Evolutionary conservation across 1,140 invertebrate genomes (phyloP), one percentile per base, ranked within the genome.

Genomic region (Zaprionus ornatus): DNA sequence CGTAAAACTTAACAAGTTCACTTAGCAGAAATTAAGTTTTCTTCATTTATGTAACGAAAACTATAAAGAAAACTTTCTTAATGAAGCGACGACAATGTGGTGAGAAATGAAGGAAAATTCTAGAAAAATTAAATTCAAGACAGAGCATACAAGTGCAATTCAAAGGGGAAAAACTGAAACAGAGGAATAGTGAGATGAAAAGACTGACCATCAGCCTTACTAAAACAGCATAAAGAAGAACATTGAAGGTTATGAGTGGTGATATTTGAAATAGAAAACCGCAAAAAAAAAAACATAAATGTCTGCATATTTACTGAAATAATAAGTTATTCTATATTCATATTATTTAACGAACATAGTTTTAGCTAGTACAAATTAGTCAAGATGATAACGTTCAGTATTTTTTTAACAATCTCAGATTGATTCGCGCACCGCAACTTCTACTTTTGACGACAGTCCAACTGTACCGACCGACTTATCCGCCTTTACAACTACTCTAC

Each of bases 11-110:
- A 88, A 84, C 84, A 87, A 87, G 84, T 87, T 87, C 85, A 87
- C 85, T 87, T 88, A 87, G 85, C 63, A 87, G 80, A 87, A 87
- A 87, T 87, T 88, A 87, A 87, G 84, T 90, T 87, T 87, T 87
- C 84, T 88, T 77, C 84, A 80, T 87, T 87, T 87, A 87, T 88
- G 84, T 77, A 84, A 88, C 84, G 65, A 88, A 88, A 88, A 90
- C 85, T 88, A 82, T 84, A 84, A 80, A 84, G 85, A 80, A 87
- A 87, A 87, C 80, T 87, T 87, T 88, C 80, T 84, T 87, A 90
- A 87, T 87, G 84, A 87, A 87, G 76, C 84, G 85, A 84, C 67
- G 84, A 87, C 84, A 87, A 90, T 87, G 84, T 88, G 85, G 80
- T 81, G 80, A 67, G 85, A 70, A 81, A 73, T 84, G 77, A n/a